Evolutionary conservation across 1,140 invertebrate genomes (phyloP).

Genomic region (Venustaconcha ellipsiformis): DNA sequence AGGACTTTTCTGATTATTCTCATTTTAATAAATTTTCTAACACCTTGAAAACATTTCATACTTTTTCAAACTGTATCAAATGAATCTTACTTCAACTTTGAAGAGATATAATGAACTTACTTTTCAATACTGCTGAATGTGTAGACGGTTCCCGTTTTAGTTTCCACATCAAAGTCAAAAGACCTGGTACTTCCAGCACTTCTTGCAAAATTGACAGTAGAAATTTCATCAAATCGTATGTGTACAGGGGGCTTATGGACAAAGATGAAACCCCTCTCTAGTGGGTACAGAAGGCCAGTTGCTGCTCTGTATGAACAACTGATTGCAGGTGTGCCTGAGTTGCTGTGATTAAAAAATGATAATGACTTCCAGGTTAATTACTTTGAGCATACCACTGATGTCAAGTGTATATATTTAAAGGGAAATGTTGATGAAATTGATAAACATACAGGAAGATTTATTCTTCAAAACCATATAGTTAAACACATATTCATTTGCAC

Average conservation of each 20-base stretch:
- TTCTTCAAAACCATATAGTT: too few species aligned
- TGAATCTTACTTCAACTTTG: background rate
- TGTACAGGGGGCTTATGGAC: conserved; percentile 99
- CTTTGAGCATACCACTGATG: too few species aligned
- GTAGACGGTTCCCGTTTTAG: conserved; percentile 89
- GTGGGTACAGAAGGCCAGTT: conserved; percentile 95
- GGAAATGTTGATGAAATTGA: too few species aligned
- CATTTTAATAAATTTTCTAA: too few species aligned
- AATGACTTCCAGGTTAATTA: background rate
- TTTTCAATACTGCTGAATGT: conserved; percentile 99
- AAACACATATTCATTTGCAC: too few species aligned
- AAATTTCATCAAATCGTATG: conserved; percentile 97
- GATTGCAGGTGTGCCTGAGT: conserved; percentile 91
- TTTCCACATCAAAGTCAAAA: conserved; percentile 90
- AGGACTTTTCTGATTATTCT: too few species aligned
- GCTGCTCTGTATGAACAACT: conserved; percentile 98
- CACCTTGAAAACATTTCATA: too few species aligned
- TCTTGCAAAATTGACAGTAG: conserved; percentile 95
- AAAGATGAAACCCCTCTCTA: conserved; percentile 99
- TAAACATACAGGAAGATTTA: too few species aligned
- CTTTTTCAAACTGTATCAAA: too few species aligned
- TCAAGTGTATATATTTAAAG: too few species aligned
- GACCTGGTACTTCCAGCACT: conserved; percentile 93
- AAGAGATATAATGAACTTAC: conserved; percentile 59
- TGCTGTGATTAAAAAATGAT: conserved; percentile 73